Evolutionary conservation across 2,888 invertebrate genomes (phyloP), one percentile per base, ranked within the genome.

Genomic region (Amorpha juglandis): DNA sequence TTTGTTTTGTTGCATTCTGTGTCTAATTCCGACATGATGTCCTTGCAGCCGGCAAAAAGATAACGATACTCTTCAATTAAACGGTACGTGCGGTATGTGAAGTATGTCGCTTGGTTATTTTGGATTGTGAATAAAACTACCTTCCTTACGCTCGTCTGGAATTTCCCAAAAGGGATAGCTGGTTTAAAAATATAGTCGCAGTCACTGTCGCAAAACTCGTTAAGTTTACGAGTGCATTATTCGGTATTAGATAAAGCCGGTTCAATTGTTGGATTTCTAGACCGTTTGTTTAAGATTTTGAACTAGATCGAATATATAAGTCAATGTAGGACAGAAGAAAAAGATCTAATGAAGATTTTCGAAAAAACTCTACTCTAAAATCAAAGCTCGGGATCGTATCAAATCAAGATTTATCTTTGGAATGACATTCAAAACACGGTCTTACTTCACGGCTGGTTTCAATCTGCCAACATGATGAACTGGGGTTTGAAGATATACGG

Each of bases 401-500:
- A 38, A 6, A 38, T 38, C 7, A 38, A 7, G 38, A 38, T 38
- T 38, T 9, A 45, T 45, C 45, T 45, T 14, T 14, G 1, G 45
- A 45, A 14, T 45, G 45, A 12, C 45, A 27, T 27, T 7, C 38
- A 45, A 45, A 14, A 45, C 9, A 9, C 9, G 7, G 45, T 45
- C 33, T 33, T 14, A 8, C n/a, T 4, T 14, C 27, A 27, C 33
- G 33, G 33, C 33, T n/a, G 33, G n/a, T 35, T 58, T 58, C 12
- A 38, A 38, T 58, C 38, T 38, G 38, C 19, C 42, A 50, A 19
- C 50, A 33, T 58, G 58, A 58, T 64, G 33, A 47, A 53, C 27
- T 21, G 27, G 11, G 33, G 52, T 47, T 55, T 53, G 45, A 47
- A 64, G 64, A 58, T 48, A 64, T 48, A 48, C 64, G 64, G 64